Base-by-base conservation (phyloP, 2,113 vertebrate genomes). In the Boleophthalmus pectinirostris region DNA sequence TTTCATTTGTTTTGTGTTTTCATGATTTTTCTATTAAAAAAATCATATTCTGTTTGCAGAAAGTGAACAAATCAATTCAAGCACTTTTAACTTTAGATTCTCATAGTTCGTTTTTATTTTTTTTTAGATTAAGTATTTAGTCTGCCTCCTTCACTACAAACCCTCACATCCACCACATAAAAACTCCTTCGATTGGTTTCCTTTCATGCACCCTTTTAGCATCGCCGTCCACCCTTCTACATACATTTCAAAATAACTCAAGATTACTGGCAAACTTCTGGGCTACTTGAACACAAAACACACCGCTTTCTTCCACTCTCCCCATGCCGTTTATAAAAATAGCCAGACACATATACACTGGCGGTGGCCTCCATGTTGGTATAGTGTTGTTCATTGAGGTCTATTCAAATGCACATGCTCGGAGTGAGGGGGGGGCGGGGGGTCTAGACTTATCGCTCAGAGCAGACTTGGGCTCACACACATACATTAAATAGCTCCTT, bases 391-490 rank as follows among this genome's bases (percentile, higher is more conserved):
- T 35, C 68, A 75, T 78, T 71, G 80, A 56, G 70, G 68, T 75
- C 57, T 77, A 68, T 82, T 86, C 46, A 82, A 66, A 79, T 73
- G 0, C 76, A 65, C 79, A 77, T 81, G 77, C 78, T 84, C 47
- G 49, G 78, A 21, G 53, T 86, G 82, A 91, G 88, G 82, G 81
- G 75, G 78, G 1, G 24, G 79, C n/a, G 82, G 73, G 84, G 82
- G 78, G 74, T 0, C 84, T 75, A 73, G 73, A 88, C 88, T 92
- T 92, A 92, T 92, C 88, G 84, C 78, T 54, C 80, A 76, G 81
- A 68, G 80, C 90, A 90, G 86, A 81, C 85, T 81, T 66, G 69
- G 74, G 78, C 83, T 85, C 71, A 24, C 65, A 45, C 72, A 84
- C 81, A 49, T 74, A 78, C 79, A 80, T 81, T 88, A 84, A 87